Base-by-base conservation (phyloP, 2,797 vertebrate genomes). In the Alfaro cultratus region DNA sequence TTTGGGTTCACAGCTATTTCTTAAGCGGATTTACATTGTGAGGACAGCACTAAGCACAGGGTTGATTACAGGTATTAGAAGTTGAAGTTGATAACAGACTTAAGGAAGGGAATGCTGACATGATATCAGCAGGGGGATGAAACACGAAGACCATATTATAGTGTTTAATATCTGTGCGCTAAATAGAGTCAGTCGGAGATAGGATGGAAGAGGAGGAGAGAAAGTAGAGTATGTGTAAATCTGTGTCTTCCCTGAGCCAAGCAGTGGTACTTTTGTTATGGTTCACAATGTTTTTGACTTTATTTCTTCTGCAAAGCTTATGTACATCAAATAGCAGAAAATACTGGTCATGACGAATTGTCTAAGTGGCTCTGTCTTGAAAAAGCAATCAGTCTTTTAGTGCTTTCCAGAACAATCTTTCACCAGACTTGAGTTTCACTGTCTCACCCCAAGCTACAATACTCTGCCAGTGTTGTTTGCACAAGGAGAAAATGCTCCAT, bases 31-130 rank as follows among this genome's bases (percentile, higher is more conserved):
- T 94, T 93, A 86, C 64, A 79, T 79, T 74, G 47, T 68, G 74
- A 83, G 94, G 94, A 95, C 91, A 88, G 88, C 70, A 64, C 81
- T 91, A 93, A 92, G 89, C 89, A 90, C 88, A 84, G 84, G 4
- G 60, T 88, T 93, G 87, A 92, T 93, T 92, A 90, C 89, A 92
- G 93, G 87, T 94, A 89, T 91, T 85, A 86, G 83, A 75, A 83
- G 82, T 60, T 84, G 80, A 87, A 80, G 86, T 83, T 88, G 88
- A 94, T 92, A 88, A 86, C 62, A 46, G 86, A 87, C 84, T 90
- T 91, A 81, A 90, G 80, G 83, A 86, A 86, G 72, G 60, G 82
- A 91, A 81, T 86, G 88, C 93, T 93, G 90, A 94, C 87, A 75
- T 82, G 68, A 68, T 86, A 77, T 80, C 43, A 57, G 80, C 86